Evolutionary conservation across 2,113 vertebrate species (phyloP), one percentile per base, ranked within the genome.

Genomic region (Cyanoderma ruficeps): DNA sequence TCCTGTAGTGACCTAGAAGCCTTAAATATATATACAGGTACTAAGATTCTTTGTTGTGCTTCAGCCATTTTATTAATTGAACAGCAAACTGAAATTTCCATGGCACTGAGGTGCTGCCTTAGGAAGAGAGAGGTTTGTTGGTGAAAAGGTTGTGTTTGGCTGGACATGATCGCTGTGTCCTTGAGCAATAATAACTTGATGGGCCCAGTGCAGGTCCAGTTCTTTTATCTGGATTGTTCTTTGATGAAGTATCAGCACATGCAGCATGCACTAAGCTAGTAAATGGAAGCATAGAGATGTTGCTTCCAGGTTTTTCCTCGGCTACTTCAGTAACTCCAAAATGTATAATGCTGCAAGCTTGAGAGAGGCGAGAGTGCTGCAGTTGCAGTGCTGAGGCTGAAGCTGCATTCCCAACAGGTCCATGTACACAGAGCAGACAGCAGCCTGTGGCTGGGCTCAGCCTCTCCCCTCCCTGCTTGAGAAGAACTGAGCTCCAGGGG

Each of bases 391-490:
- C 6, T 13, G 59, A 46, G 35, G 33, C 55, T 71, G 61, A 65
- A 57, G 56, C 19, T 39, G 25, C 15, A 0, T 75, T 49, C 19
- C 23, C 0, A 2, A 1, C 15, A 15, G 33, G 8, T 53, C 15
- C 8, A 0, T 4, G 23, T 4, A 3, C 18, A 2, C 2, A 3
- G 46, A 17, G 27, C 30, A 3, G 10, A 3, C 22, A 17, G 5
- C 33, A 23, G 39, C 42, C 33, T 23, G 37, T 2, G 4, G 5
- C 17, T 44, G 61, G 25, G 37, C 37, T 79, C 24, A 18, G 33
- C 50, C 9, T 47, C 6, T n/a, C 11, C 11, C 2, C 10, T 39
- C 30, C 30, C 33, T 84, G 11, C 46, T 14, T 47, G 30, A 70
- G 69, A 22, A 67, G 39, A 25, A 0, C 7, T 12, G 70, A 79